Evolutionary conservation across 2,113 vertebrate species (phyloP).

Genomic region (Gila orcuttii): DNA sequence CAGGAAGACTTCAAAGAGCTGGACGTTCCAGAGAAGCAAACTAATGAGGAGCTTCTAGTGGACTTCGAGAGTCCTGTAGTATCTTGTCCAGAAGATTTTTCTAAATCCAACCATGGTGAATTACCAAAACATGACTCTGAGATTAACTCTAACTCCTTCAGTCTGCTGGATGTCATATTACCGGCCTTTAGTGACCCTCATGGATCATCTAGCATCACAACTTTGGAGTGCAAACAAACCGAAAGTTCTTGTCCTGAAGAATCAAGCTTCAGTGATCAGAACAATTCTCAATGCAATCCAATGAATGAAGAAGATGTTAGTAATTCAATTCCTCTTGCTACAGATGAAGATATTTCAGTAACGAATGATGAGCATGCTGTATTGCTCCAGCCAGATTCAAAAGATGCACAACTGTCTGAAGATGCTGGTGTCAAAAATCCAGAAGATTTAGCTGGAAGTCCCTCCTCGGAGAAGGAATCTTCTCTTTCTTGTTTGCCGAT

Average conservation of each 20-base stretch:
- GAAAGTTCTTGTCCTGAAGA: slow-evolving; percentile 50
- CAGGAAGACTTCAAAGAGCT: slow-evolving; percentile 75
- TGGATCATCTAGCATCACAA: slow-evolving; percentile 6
- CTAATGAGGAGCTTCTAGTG: slow-evolving; percentile 69
- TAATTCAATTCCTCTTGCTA: background rate
- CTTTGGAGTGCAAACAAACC: slow-evolving; percentile 43
- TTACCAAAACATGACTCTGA: slow-evolving; percentile 31
- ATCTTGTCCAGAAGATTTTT: slow-evolving; percentile 25
- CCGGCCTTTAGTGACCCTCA: slow-evolving; percentile 64
- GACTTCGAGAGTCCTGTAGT: slow-evolving; percentile 75
- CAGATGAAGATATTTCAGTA: slow-evolving; percentile 2
- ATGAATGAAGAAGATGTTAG: background rate
- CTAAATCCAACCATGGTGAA: background rate
- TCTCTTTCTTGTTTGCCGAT: slow-evolving; percentile 78
- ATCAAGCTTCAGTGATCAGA: slow-evolving; percentile 37
- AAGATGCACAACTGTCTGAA: background rate
- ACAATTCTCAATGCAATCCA: slow-evolving; percentile 9
- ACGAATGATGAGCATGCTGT: slow-evolving; percentile 9
- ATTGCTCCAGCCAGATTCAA: slow-evolving; percentile 10
- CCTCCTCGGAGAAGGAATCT: slow-evolving; percentile 60
- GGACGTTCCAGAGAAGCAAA: slow-evolving; percentile 70
- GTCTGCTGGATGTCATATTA: slow-evolving; percentile 72
- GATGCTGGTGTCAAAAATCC: slow-evolving; percentile 29
- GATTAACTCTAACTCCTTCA: slow-evolving; percentile 58
- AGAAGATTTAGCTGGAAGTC: slow-evolving; percentile 41